Evolutionary conservation across 1,140 invertebrate species (phyloP).

Genomic region (Drosophila kohkoa): DNA sequence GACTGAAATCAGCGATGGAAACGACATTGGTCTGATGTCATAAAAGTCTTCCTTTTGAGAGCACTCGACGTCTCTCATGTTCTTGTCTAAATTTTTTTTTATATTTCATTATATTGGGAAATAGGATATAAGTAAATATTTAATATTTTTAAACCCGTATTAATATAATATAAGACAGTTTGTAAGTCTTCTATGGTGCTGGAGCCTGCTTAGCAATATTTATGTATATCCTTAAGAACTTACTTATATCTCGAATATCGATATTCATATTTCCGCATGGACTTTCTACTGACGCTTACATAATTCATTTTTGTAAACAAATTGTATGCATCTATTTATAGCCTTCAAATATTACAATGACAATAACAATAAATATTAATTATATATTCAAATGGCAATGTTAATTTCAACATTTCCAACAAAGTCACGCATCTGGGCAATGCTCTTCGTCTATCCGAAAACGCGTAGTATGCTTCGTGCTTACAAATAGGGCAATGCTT

Average conservation of each 20-base stretch:
- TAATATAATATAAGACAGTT: not conserved
- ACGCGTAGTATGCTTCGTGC: conserved; percentile 8
- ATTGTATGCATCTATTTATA: not conserved
- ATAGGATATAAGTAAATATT: not conserved
- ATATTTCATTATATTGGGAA: not conserved
- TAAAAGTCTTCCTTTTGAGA: no score
- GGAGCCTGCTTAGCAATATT: not conserved
- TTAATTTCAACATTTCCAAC: conserved; percentile 43
- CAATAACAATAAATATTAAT: conserved; percentile 38
- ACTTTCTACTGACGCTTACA: not conserved
- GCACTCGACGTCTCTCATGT: no score
- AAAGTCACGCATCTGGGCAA: conserved; percentile 40
- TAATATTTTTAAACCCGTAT: not conserved
- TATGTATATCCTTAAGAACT: not conserved
- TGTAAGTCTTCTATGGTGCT: not conserved
- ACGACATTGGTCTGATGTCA: no score
- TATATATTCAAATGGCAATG: conserved; percentile 35
- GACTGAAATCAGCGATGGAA: conserved; percentile 21
- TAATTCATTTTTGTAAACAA: conserved; percentile 27
- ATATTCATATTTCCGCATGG: not conserved
- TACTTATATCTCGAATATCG: not conserved
- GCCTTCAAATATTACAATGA: not conserved
- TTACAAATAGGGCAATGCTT: conserved; percentile 24
- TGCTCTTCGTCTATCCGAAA: conserved; percentile 24
- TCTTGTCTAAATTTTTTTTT: not conserved